Evolutionary conservation across 2,888 invertebrate species (phyloP).

Genomic region (Synergus umbraculus): DNA sequence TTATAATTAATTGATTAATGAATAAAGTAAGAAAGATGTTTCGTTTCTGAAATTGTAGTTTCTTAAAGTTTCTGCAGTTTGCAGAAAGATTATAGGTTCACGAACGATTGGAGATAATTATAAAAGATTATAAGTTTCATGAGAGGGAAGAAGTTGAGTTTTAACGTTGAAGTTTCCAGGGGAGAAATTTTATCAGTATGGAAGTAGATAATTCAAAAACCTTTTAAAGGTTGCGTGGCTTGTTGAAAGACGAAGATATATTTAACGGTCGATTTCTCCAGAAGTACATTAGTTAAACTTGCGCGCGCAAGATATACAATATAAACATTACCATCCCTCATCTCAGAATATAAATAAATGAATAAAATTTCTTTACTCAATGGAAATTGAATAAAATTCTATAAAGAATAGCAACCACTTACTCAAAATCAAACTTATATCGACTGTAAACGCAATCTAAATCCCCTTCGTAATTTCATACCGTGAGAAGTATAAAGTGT

Average conservation of each 20-base stretch:
- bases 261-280: conserved; percentile 18
- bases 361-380: background rate
- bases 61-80: background rate
- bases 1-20: background rate
- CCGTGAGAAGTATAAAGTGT: conserved; percentile 2
- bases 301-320: background rate
- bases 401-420: conserved; percentile 8
- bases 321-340: background rate
- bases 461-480: background rate
- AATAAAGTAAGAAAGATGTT: background rate
- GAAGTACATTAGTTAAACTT: background rate
- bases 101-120: conserved; percentile 5
- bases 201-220: conserved; percentile 28
- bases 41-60: background rate
- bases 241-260: conserved; percentile 15
- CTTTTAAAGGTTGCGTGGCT: conserved; percentile 6
- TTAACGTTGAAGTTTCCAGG: conserved; percentile 1
- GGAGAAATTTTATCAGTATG: conserved; percentile 26
- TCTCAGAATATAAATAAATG: conserved; percentile 20
- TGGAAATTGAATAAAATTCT: conserved; percentile 14
- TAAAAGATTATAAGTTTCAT: conserved; percentile 4
- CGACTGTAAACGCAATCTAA: conserved; percentile 11
- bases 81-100: background rate
- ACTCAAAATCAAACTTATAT: conserved; percentile 25
- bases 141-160: background rate